Evolutionary conservation across 2,888 invertebrate species (phyloP).

Genomic region (Monoplex corrugatus): DNA sequence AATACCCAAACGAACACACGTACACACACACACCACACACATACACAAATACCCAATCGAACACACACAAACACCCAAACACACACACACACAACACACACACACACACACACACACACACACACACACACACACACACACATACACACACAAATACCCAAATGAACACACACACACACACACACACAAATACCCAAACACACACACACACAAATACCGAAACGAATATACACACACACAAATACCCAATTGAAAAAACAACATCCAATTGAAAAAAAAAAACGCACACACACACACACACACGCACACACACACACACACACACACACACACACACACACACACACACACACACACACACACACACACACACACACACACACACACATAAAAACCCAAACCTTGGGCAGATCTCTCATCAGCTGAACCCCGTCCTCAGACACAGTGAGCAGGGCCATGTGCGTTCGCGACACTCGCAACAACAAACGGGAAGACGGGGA

Average conservation of each 20-base stretch:
- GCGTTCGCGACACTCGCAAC: slow-evolving; percentile 60
- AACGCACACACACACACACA: background rate
- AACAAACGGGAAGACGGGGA: slow-evolving; percentile 46
- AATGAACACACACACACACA: background rate
- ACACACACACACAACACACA: background rate
- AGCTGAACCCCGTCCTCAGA: slow-evolving; percentile 57
- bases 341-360: background rate
- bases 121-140: background rate
- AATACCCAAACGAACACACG: too few species aligned
- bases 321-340: background rate
- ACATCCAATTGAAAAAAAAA: too few species aligned
- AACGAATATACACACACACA: background rate
- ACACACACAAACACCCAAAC: background rate
- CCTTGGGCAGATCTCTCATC: slow-evolving; percentile 68
- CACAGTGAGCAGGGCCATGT: slow-evolving; percentile 62
- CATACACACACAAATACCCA: background rate
- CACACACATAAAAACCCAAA: slow-evolving; percentile 45
- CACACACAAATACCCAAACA: background rate
- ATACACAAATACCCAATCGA: background rate
- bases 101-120: background rate
- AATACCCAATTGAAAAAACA: too few species aligned
- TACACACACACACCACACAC: background rate
- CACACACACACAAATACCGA: background rate
- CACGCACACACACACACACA: background rate
- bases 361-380: background rate